phyloP scores from a whole-genome alignment of 2,113 vertebrate species.

The Silurus meridionalis region DNA sequence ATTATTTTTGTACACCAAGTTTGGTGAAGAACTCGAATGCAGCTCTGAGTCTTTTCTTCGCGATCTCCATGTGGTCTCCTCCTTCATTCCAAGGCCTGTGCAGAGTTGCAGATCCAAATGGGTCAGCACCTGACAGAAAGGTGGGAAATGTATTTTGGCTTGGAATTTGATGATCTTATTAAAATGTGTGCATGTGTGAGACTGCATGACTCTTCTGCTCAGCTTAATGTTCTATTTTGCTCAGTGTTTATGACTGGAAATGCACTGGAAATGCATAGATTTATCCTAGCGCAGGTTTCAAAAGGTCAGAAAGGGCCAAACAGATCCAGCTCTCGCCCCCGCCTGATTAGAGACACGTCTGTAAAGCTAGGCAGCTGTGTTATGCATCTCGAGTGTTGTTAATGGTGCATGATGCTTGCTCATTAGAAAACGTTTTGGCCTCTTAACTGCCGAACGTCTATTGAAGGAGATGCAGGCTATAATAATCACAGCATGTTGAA shows the following conservation, averaged over 20 bases:
- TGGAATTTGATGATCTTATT: not conserved
- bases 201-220: not conserved
- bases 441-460: constrained; percentile 10
- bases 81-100: constrained; percentile 64
- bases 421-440: constrained; percentile 23
- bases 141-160: not conserved
- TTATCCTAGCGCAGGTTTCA: not conserved
- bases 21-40: constrained; percentile 75
- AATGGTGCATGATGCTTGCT: constrained; percentile 13
- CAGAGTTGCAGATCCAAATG: constrained; percentile 66
- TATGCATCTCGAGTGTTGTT: constrained; percentile 15
- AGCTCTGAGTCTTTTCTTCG: constrained; percentile 63
- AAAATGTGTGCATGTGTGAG: not conserved
- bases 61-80: constrained; percentile 60
- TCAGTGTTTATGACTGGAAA: not conserved
- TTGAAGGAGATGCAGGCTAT: constrained; percentile 22
- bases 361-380: constrained; percentile 32
- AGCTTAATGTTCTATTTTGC: not conserved
- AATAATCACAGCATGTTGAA: constrained; percentile 19
- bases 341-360: constrained; percentile 10
- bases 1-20: constrained; percentile 58
- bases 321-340: not conserved
- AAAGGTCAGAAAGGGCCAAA: not conserved
- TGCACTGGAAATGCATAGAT: not conserved
- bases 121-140: constrained; percentile 61